phyloP scores from a whole-genome alignment of 2,113 vertebrate genomes.

The Chloropsis hardwickii region DNA sequence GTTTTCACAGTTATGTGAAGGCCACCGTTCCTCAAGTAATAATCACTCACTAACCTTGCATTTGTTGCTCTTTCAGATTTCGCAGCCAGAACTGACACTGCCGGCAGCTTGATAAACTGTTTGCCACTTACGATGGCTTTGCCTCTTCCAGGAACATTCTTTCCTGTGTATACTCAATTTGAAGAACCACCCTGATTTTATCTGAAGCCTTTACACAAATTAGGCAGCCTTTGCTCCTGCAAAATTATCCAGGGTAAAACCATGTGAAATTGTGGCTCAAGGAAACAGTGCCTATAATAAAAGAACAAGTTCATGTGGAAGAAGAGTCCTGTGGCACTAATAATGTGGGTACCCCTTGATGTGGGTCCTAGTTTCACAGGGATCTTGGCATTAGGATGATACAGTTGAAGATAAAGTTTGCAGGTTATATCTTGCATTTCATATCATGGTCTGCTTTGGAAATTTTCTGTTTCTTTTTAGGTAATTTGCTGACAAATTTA shows the following conservation, averaged over 20 bases:
- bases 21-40: constrained; percentile 31
- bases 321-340: neutral
- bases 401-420: neutral
- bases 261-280: neutral
- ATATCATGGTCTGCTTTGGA: neutral
- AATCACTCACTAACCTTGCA: constrained; percentile 46
- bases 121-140: neutral
- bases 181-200: neutral
- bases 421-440: neutral
- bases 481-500: neutral
- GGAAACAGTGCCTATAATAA: neutral
- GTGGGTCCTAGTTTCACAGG: neutral
- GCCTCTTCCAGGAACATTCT: constrained; percentile 35
- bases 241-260: neutral
- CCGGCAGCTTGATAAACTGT: constrained; percentile 53
- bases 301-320: neutral
- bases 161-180: neutral
- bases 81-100: constrained; percentile 21
- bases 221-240: neutral
- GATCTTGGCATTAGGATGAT: neutral
- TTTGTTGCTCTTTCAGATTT: constrained; percentile 56
- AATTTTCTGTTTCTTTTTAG: neutral
- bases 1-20: constrained; percentile 34
- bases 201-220: neutral
- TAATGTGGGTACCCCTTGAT: neutral